These are phyloP conservation scores for Rhinatrema bivittatum DNA, from an alignment of 2,797 vertebrate species.

Conservation along the genomic window DNA sequence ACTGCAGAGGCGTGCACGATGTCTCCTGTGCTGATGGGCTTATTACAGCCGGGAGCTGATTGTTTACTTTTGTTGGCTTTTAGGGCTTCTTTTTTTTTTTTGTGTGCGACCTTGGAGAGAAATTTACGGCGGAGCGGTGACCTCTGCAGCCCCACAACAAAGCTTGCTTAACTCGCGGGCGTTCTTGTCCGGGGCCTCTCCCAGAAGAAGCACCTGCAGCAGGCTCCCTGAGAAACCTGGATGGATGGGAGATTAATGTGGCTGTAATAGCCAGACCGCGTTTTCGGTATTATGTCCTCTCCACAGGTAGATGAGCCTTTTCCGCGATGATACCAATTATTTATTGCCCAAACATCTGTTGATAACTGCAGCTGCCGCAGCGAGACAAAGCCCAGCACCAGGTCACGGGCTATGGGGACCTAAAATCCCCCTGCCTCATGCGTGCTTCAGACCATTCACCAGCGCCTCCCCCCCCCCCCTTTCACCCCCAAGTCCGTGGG, in stretches of 20 bases:
- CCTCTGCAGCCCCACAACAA: constrained; percentile 43
- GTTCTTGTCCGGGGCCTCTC: constrained; percentile 44
- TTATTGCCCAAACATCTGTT: constrained; percentile 75
- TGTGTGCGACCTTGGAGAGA: constrained; percentile 63
- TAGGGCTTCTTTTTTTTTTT: constrained; percentile 33
- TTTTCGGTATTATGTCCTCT: constrained; percentile 56
- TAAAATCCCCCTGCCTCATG: constrained; percentile 50
- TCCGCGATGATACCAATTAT: constrained; percentile 69
- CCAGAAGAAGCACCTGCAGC: constrained; percentile 59
- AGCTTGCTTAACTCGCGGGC: constrained; percentile 39
- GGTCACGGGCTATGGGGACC: constrained; percentile 54
- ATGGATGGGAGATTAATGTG: constrained; percentile 66
- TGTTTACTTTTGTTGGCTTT: no score
- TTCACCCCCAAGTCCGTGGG: constrained; percentile 45
- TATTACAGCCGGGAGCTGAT: no score
- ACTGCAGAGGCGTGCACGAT: no score
- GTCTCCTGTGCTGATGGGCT: no score
- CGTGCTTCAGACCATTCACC: constrained; percentile 54
- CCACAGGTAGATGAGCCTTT: constrained; percentile 62
- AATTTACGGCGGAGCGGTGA: constrained; percentile 60
- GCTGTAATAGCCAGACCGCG: constrained; percentile 49
- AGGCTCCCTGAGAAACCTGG: constrained; percentile 54
- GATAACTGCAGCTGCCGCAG: constrained; percentile 68
- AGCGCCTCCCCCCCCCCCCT: constrained; percentile 22
- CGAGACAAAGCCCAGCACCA: constrained; percentile 56